phyloP scores from a whole-genome alignment of 2,797 vertebrate species.

The Forpus xanthops region DNA sequence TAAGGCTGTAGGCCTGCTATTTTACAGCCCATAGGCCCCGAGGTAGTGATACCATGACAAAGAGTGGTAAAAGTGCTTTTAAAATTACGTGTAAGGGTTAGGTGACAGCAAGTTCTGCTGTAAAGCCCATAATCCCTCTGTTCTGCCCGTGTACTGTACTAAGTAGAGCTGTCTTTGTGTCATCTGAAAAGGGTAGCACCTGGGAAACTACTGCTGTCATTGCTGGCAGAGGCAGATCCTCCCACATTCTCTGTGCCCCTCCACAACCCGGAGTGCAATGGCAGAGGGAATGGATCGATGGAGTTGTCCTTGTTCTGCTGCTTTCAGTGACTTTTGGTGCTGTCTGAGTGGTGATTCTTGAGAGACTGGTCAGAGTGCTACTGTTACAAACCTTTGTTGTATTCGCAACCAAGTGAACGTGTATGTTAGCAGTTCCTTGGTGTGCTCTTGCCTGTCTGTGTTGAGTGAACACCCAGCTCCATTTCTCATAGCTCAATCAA shows the following conservation, averaged over 20 bases:
- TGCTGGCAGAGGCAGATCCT: neutral
- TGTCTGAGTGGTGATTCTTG: neutral
- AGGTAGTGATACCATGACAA: neutral
- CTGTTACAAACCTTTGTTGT: neutral
- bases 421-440: neutral
- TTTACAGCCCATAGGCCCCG: neutral
- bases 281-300: accelerated
- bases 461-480: neutral
- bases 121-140: neutral
- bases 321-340: neutral
- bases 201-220: neutral
- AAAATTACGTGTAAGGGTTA: neutral
- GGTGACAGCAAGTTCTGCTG: neutral
- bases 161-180: too few species aligned
- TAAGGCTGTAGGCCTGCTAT: neutral
- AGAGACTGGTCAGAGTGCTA: neutral
- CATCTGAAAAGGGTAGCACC: neutral
- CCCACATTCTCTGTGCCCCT: accelerated
- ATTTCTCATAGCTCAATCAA: neutral
- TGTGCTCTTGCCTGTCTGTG: accelerated
- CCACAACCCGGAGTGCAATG: neutral
- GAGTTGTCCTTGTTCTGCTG: neutral
- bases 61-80: neutral
- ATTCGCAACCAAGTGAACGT: neutral
- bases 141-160: neutral